A percentile compares a stretch with the other conserved stretches of the same genome.
These are phyloP conservation scores for Bovichtus diacanthus DNA, from an alignment of 2,797 vertebrate genomes.

Conservation along the genomic window DNA sequence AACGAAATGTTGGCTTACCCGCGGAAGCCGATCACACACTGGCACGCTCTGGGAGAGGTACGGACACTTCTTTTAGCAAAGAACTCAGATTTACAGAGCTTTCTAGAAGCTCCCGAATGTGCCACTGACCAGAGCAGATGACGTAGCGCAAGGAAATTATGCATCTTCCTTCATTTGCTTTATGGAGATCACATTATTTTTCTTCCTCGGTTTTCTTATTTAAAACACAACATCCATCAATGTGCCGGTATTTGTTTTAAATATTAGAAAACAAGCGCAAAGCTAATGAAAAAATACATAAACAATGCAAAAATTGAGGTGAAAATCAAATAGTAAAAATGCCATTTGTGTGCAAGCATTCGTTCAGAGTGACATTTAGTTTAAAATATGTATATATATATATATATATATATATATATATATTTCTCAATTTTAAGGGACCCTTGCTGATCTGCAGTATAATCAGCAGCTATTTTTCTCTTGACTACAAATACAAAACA, in stretches of 20 bases:
- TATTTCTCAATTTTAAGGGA: no score
- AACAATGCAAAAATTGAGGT: background rate
- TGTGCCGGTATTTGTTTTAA: background rate
- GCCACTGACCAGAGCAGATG: background rate
- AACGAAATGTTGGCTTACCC: constrained; percentile 99
- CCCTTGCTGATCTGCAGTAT: background rate
- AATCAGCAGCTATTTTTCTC: background rate
- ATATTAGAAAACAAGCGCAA: background rate
- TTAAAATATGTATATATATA: no score
- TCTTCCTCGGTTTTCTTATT: background rate
- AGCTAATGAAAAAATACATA: background rate
- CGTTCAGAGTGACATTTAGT: background rate
- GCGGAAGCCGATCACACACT: constrained; percentile 97
- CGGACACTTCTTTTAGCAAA: constrained; percentile 18
- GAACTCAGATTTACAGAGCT: background rate
- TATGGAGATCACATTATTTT: background rate
- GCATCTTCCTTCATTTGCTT: background rate
- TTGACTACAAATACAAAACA: background rate
- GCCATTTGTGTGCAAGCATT: background rate
- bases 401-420: no score
- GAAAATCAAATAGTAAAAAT: background rate
- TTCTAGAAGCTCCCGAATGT: constrained; percentile 6
- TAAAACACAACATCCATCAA: background rate
- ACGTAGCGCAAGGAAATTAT: no score
- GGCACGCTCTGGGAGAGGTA: constrained; percentile 97